Evolutionary conservation across 2,113 vertebrate genomes (phyloP), one percentile per base, ranked within the genome.

Genomic region (Todiramphus chloris): DNA sequence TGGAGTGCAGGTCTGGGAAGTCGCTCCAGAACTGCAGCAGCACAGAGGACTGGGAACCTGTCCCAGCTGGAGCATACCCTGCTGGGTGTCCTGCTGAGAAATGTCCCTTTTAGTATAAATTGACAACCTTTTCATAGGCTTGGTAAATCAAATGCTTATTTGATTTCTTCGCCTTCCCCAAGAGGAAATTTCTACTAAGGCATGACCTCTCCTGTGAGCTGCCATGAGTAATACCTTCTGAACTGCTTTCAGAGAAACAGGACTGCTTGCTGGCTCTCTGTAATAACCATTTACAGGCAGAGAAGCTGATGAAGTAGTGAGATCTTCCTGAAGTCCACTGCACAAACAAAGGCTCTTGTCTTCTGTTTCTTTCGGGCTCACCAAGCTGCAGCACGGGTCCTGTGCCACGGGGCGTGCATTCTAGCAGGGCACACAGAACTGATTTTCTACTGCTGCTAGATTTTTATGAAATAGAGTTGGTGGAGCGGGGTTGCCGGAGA

Each of bases 181-280:
- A 25, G 72, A 95, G 94, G 90, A 95, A 94, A 93, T 89, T 80
- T 73, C 92, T 95, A 9, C 78, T 87, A 73, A 93, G 87, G 46
- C 50, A 66, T 95, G 84, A 70, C 72, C 81, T 81, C 70, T 96
- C 58, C 67, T 75, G 10, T 74, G 70, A 68, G 35, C 28, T 92
- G 48, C 60, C 35, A 48, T 93, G 93, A 95, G 83, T 96, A 92
- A 83, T 90, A 93, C 58, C 63, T 88, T 94, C 86, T 95, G 59
- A 93, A 79, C 43, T 0, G 0, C 73, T 93, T 81, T 68, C 87
- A 84, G 67, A 78, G 83, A 91, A 96, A 93, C 24, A 64, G 44
- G 25, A 76, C 16, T 81, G 55, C 37, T 62, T 60, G 35, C 60
- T 58, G 55, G 16, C 56, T n/a, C 5, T n/a, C 56, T 33, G 28